phyloP scores from a whole-genome alignment of 2,797 vertebrate genomes.

The Crocodylus rhombifer region DNA sequence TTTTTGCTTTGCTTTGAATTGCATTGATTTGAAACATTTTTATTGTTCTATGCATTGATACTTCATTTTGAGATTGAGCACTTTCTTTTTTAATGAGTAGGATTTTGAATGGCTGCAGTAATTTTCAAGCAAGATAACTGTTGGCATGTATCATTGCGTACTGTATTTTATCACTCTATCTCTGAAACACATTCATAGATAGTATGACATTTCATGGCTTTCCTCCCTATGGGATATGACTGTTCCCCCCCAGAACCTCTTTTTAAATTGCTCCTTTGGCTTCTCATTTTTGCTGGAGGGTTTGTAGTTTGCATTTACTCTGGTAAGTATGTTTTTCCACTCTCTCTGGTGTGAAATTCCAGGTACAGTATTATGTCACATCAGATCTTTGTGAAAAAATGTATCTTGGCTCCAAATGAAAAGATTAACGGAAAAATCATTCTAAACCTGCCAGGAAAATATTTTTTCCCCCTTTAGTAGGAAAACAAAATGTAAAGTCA shows the following conservation, averaged over 20 bases:
- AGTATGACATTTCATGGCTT: not conserved
- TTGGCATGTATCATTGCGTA: constrained; percentile 23
- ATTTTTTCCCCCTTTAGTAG: constrained; percentile 66
- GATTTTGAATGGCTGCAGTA: constrained; percentile 45
- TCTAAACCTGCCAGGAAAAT: constrained; percentile 71
- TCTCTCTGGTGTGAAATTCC: constrained; percentile 70
- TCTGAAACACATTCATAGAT: constrained; percentile 40
- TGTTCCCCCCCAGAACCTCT: not conserved
- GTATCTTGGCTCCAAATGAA: constrained; percentile 52
- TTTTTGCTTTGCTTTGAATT: constrained; percentile 59
- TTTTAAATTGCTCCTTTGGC: constrained; percentile 37
- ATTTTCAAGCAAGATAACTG: constrained; percentile 28
- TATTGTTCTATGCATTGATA: constrained; percentile 35
- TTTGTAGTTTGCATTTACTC: constrained; percentile 13
- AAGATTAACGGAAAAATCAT: constrained; percentile 76
- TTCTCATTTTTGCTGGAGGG: not conserved
- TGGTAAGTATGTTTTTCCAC: constrained; percentile 55
- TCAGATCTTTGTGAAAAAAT: constrained; percentile 70
- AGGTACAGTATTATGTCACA: constrained; percentile 70
- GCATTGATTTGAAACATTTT: constrained; percentile 48
- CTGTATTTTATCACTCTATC: constrained; percentile 16
- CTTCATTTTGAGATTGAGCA: constrained; percentile 24
- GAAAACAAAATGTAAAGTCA: constrained; percentile 73
- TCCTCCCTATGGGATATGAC: not conserved
- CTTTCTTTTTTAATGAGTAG: constrained; percentile 20